Percentiles rank a stretch among this genome's conserved stretches.
Conservation (phyloP, 2,797 vertebrate species). For the Sphenopsis melanotis region DNA sequence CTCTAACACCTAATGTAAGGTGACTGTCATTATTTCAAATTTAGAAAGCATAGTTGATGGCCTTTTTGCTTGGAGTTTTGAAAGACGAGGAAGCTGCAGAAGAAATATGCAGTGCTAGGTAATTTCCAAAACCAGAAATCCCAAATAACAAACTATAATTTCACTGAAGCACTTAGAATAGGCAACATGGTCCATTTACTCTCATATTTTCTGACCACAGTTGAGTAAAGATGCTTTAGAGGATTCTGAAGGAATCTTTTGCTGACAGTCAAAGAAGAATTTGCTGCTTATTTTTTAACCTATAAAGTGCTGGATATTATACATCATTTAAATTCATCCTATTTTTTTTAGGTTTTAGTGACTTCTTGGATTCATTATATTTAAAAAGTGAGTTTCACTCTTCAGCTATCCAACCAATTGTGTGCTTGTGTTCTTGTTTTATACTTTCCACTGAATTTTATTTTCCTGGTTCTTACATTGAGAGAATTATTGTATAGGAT, state of each 20-base stretch:
- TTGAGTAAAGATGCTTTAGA: slow-evolving; percentile 20
- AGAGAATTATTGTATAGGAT: background rate
- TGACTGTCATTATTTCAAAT: background rate
- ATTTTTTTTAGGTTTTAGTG: background rate
- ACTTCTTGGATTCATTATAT: background rate
- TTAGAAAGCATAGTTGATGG: background rate
- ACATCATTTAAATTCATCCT: background rate
- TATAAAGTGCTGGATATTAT: background rate
- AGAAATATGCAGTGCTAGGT: slow-evolving; percentile 1
- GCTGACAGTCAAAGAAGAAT: background rate
- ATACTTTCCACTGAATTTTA: background rate
- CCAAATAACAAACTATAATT: background rate
- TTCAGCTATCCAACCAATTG: background rate
- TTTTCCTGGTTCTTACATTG: background rate
- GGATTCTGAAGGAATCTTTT: background rate
- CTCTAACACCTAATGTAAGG: background rate
- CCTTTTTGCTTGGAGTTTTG: background rate
- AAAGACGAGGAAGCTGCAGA: background rate
- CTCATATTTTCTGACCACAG: background rate
- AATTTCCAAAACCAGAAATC: slow-evolving; percentile 23
- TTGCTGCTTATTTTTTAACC: background rate
- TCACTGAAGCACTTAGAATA: slow-evolving; percentile 28
- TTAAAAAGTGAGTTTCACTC: background rate
- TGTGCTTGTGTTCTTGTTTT: background rate
- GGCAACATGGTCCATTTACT: slow-evolving; percentile 13